A percentile compares a stretch with the other conserved stretches of the same genome.
Evolutionary conservation across 35 echinoderm and acorn worm species (phyloP).

Genomic region (Ptychodera flava): DNA sequence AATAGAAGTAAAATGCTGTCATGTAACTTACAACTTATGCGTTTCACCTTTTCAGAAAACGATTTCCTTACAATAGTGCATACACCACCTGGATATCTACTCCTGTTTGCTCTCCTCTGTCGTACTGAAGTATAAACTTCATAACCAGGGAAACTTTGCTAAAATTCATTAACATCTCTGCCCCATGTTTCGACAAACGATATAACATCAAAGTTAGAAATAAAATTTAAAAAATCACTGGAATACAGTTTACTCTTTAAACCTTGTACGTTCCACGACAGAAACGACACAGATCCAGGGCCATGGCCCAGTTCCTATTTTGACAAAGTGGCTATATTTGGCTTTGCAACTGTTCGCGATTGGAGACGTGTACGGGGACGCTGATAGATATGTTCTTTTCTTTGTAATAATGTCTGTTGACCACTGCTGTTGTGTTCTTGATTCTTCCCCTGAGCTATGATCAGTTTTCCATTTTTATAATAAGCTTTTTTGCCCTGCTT

Average conservation of each 20-base stretch:
- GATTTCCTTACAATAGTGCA: not conserved
- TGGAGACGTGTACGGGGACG: not conserved
- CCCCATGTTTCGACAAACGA: not conserved
- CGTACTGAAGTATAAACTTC: not conserved
- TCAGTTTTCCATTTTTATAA: too few relatives aligned
- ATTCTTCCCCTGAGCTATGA: too few relatives aligned
- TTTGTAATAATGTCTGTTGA: too few relatives aligned
- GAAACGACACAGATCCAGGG: not conserved
- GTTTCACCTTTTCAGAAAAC: not conserved
- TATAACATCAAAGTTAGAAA: not conserved
- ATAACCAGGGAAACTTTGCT: not conserved
- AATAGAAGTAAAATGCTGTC: not conserved
- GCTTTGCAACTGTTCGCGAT: not conserved
- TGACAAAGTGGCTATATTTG: not conserved
- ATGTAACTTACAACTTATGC: not conserved
- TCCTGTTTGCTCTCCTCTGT: not conserved
- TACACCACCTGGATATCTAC: not conserved
- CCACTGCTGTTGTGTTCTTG: too few relatives aligned
- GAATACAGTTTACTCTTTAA: not conserved
- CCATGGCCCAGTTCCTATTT: not conserved
- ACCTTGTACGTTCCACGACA: not conserved
- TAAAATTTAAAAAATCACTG: not conserved
- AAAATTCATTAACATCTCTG: not conserved
- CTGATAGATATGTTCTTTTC: too few relatives aligned
- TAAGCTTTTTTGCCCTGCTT: too few relatives aligned